Percentiles rank a stretch among this genome's conserved stretches.
phyloP scores from a whole-genome alignment of 2,113 vertebrate species.

The Mola mola region DNA sequence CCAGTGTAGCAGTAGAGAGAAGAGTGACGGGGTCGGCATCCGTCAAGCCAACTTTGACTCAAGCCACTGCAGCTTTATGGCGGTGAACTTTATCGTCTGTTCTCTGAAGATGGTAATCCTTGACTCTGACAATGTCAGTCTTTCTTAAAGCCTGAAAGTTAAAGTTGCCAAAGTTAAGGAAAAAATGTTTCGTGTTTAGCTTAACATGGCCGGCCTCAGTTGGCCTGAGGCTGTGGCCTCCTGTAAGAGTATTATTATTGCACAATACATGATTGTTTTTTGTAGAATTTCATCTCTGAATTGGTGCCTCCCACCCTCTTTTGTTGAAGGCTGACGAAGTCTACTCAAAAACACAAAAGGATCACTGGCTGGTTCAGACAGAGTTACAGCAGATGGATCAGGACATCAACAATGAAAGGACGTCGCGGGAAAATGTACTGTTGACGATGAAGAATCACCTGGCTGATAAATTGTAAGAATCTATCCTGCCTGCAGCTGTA shows the following conservation, averaged over 20 bases:
- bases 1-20: neutral
- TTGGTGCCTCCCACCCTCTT: neutral
- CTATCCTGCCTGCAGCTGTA: neutral
- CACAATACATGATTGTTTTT: no score
- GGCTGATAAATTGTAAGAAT: constrained; percentile 70
- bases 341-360: constrained; percentile 21
- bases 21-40: constrained; percentile 1
- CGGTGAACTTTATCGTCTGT: neutral
- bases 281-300: no score
- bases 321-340: constrained; percentile 61
- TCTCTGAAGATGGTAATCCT: no score
- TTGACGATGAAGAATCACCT: constrained; percentile 35
- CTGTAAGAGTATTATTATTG: no score
- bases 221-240: no score
- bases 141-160: no score
- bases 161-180: no score
- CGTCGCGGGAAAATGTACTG: constrained; percentile 31
- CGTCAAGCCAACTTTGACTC: neutral
- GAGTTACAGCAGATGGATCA: constrained; percentile 44
- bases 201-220: no score
- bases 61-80: neutral
- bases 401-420: constrained; percentile 55
- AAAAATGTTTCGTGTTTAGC: no score
- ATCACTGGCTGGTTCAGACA: constrained; percentile 53
- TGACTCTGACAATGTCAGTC: no score